Conservation (phyloP, 2,113 vertebrate species). For the Oenanthe melanoleuca region DNA sequence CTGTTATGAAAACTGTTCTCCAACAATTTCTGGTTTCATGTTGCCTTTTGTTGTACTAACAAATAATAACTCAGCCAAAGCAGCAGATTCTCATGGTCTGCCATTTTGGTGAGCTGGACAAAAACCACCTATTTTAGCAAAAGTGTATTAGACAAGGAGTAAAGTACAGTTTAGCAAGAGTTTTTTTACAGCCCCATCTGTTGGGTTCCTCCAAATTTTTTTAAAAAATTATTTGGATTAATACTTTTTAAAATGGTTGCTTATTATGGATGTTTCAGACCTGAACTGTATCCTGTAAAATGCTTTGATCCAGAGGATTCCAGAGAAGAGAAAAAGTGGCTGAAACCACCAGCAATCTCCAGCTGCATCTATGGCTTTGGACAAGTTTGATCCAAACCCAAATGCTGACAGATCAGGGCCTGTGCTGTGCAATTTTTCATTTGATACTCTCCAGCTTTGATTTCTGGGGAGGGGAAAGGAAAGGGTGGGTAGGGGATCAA, state of each 20-base stretch:
- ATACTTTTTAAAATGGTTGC: neutral
- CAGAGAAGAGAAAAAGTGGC: conserved; percentile 14
- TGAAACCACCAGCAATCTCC: conserved; percentile 46
- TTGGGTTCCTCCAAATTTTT: neutral
- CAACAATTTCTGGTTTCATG: neutral
- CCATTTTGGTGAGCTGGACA: neutral
- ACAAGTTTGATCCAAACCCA: conserved; percentile 32
- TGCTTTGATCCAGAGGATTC: neutral
- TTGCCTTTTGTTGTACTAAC: neutral
- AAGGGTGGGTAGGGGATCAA: conserved; percentile 38
- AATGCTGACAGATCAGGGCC: conserved; percentile 42
- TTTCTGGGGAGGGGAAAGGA: conserved; percentile 45
- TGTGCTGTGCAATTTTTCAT: conserved; percentile 33
- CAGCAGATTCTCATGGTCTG: neutral
- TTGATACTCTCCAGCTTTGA: conserved; percentile 44
- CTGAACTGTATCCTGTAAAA: neutral
- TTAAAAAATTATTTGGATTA: neutral
- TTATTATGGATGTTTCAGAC: neutral
- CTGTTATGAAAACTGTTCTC: neutral
- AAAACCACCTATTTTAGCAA: neutral
- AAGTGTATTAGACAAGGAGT: neutral
- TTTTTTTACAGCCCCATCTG: neutral
- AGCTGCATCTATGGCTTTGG: conserved; percentile 50
- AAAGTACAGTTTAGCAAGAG: neutral
- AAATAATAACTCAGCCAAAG: neutral